These are phyloP conservation scores for Sitta europaea DNA, from an alignment of 2,113 vertebrate species.

Conservation along the genomic window DNA sequence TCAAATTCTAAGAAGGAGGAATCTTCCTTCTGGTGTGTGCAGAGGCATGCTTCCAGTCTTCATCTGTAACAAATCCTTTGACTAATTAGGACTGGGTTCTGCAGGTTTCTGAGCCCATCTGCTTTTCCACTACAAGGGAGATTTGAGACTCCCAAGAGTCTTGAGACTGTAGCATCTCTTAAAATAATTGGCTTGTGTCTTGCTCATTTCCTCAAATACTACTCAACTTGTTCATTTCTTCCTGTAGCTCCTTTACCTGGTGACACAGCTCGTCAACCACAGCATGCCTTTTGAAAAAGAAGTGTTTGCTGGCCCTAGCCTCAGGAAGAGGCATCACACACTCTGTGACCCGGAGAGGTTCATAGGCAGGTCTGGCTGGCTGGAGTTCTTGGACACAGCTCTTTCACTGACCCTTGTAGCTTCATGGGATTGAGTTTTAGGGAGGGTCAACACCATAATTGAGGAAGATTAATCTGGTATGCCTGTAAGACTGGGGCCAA, in stretches of 20 bases:
- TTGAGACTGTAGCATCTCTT: background rate
- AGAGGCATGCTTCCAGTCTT: background rate
- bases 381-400: background rate
- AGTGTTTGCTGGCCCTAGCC: background rate
- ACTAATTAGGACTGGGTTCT: background rate
- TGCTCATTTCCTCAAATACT: background rate
- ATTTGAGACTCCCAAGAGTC: background rate
- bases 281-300: background rate
- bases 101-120: background rate
- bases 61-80: background rate
- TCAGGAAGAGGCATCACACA: too few species aligned
- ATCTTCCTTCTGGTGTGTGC: background rate
- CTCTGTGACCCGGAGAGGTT: background rate
- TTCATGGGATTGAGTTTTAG: background rate
- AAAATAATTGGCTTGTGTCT: background rate
- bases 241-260: background rate
- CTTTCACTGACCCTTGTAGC: background rate
- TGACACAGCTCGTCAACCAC: background rate
- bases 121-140: background rate
- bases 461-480: background rate
- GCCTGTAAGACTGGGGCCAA: background rate
- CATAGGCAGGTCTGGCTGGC: background rate
- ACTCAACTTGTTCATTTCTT: background rate
- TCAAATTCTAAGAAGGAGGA: background rate
- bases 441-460: fast-evolving